These are phyloP conservation scores for Zaprionus camerounensis DNA, from an alignment of 1,140 invertebrate genomes.

Conservation along the genomic window DNA sequence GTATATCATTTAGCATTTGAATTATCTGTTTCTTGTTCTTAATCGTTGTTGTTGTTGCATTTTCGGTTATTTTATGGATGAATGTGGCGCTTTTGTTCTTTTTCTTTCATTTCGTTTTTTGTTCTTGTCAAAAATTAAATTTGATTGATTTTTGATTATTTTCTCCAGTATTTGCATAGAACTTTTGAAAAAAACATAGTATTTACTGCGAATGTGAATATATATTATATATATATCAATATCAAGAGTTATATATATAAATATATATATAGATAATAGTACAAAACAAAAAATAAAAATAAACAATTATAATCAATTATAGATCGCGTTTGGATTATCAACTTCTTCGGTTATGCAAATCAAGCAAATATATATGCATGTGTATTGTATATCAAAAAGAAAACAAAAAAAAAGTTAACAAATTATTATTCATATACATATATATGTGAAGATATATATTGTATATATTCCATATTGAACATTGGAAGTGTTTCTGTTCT, in stretches of 20 bases:
- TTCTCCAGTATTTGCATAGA: slow-evolving; percentile 67
- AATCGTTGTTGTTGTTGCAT: slow-evolving; percentile 27
- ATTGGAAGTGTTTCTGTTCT: slow-evolving; percentile 27
- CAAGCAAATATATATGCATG: slow-evolving; percentile 8
- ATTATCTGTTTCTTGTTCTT: slow-evolving; percentile 36
- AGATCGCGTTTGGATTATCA: slow-evolving; percentile 19
- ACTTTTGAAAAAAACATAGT: slow-evolving; percentile 71
- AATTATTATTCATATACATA: slow-evolving; percentile 19
- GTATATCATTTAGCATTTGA: slow-evolving; percentile 24
- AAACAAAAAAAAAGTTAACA: slow-evolving; percentile 15
- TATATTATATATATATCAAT: slow-evolving; percentile 16
- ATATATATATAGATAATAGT: slow-evolving; percentile 30
- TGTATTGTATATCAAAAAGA: slow-evolving; percentile 10
- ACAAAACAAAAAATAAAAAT: not conserved
- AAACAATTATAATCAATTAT: slow-evolving; percentile 19
- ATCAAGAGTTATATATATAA: slow-evolving; percentile 38
- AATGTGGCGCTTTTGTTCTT: slow-evolving; percentile 70
- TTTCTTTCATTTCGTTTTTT: slow-evolving; percentile 18
- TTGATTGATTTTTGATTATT: slow-evolving; percentile 31
- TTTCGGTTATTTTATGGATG: slow-evolving; percentile 61
- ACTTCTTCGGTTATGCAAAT: slow-evolving; percentile 23
- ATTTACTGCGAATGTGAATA: slow-evolving; percentile 42
- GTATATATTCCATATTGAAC: slow-evolving; percentile 34
- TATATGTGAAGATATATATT: slow-evolving; percentile 17
- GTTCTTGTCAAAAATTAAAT: slow-evolving; percentile 38